A percentile compares a stretch with the other conserved stretches of the same genome.
Evolutionary conservation across 2,113 vertebrate genomes (phyloP).

Genomic region (Pleuronectes platessa): DNA sequence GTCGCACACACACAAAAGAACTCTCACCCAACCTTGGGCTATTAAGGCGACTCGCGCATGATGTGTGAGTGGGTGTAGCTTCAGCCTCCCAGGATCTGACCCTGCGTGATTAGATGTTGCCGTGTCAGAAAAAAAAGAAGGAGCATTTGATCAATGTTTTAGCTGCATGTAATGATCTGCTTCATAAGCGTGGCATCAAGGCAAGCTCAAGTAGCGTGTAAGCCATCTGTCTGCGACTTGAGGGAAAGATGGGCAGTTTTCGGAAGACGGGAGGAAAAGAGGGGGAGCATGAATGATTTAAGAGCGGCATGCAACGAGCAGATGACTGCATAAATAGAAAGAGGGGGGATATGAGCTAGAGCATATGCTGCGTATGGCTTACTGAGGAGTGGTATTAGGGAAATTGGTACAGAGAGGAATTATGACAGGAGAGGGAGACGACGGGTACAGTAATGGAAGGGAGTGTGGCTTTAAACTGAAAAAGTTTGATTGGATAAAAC

Average conservation of each 20-base stretch:
- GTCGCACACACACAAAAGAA: not conserved
- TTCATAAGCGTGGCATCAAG: conserved; percentile 32
- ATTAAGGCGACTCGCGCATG: not conserved
- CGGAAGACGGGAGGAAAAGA: conserved; percentile 28
- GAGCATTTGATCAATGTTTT: conserved; percentile 51
- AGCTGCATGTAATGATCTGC: conserved; percentile 39
- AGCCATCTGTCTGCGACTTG: conserved; percentile 41
- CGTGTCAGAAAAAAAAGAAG: not conserved
- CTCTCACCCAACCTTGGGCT: not conserved
- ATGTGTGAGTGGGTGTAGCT: not conserved
- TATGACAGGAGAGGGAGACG: conserved; percentile 2
- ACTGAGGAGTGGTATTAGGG: conserved; percentile 18
- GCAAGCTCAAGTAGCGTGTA: conserved; percentile 36
- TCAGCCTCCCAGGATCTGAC: conserved; percentile 19
- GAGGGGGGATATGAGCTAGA: conserved; percentile 33
- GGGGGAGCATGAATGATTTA: conserved; percentile 67
- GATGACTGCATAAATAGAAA: conserved; percentile 65
- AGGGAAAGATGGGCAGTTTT: conserved; percentile 45
- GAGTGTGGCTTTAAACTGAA: not conserved
- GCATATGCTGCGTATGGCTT: conserved; percentile 41
- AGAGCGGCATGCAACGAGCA: conserved; percentile 49
- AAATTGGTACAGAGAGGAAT: conserved; percentile 18
- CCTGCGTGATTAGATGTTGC: conserved; percentile 26
- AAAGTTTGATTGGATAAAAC: not conserved
- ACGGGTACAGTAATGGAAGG: not conserved